Evolutionary conservation across 2,797 vertebrate genomes (phyloP), one percentile per base, ranked within the genome.

Genomic region (Liparis tanakae): DNA sequence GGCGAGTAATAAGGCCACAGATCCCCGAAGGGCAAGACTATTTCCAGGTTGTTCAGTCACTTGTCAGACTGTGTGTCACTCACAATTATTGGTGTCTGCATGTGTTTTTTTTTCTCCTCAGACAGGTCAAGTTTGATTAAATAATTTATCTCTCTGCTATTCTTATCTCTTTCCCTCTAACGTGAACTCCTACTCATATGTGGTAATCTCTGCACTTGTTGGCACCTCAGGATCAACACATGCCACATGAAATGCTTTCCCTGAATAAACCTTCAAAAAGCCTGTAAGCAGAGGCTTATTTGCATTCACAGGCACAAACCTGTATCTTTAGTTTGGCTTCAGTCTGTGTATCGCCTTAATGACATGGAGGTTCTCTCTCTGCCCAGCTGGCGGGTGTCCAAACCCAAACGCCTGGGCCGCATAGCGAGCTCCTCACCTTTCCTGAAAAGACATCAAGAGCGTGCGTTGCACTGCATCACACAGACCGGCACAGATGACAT

Each of bases 41-140:
- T 86, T 86, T 86, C 81, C 82, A 82, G 80, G 64, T 79, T 79
- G 72, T 58, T 81, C 76, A 76, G 82, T 85, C 90, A 78, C 82
- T 85, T 89, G 81, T 91, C 85, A 86, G 70, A 55, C 36, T 79
- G 66, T 41, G 57, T 90, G 89, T 90, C 88, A 65, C 76, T 92
- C 90, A 89, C 64, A 87, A 75, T 84, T 79, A 90, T 87, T 72
- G 51, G 69, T 73, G 79, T 86, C 72, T 78, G 62, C 61, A 48
- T 74, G 65, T 57, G 70, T 74, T 68, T 34, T 1, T 48, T 68
- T 72, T 70, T 67, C n/a, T 71, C 6, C 39, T 36, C 46, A 20
- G 12, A 79, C 50, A 9, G 77, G 82, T 89, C 81, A 82, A 60
- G 62, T 87, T 86, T 91, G 74, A 89, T 85, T 85, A 83, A 85